A percentile compares a stretch with the other conserved stretches of the same genome.
Conservation (phyloP, 2,113 vertebrate genomes). For the Stercorarius parasiticus region DNA sequence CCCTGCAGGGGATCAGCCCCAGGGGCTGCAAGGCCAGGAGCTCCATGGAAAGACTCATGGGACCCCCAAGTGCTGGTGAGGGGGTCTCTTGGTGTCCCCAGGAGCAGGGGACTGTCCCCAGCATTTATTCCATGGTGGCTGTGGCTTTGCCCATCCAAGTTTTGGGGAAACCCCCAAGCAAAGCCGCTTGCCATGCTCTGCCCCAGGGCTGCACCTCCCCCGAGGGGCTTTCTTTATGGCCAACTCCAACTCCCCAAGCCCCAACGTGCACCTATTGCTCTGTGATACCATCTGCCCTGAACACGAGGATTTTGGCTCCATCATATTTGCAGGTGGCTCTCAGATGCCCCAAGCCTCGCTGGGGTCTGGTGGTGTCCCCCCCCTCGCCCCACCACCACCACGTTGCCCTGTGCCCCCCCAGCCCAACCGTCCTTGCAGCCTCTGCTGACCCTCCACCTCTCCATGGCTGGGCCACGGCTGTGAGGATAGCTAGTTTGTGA, state of each 20-base stretch:
- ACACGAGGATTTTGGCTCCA: neutral
- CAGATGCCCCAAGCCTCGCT: neutral
- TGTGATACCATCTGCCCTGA: neutral
- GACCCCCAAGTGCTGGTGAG: accelerated
- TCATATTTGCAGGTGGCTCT: accelerated
- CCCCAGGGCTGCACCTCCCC: neutral
- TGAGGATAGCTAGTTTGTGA: neutral
- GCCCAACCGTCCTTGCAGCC: neutral
- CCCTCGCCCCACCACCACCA: neutral
- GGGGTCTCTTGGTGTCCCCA: neutral
- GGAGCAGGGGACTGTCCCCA: neutral
- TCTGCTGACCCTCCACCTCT: neutral
- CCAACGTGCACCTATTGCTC: accelerated
- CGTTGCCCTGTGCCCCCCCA: neutral
- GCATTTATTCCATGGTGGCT: neutral
- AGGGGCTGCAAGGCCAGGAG: neutral
- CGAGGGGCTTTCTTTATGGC: neutral
- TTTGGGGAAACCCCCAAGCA: neutral
- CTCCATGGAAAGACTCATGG: accelerated
- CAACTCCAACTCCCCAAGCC: neutral
- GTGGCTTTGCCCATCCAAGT: neutral
- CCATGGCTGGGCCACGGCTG: neutral
- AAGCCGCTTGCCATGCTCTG: neutral
- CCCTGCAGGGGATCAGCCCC: neutral
- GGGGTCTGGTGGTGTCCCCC: neutral